These are phyloP conservation scores for Parambassis ranga DNA, from an alignment of 2,797 vertebrate species.

Conservation along the genomic window DNA sequence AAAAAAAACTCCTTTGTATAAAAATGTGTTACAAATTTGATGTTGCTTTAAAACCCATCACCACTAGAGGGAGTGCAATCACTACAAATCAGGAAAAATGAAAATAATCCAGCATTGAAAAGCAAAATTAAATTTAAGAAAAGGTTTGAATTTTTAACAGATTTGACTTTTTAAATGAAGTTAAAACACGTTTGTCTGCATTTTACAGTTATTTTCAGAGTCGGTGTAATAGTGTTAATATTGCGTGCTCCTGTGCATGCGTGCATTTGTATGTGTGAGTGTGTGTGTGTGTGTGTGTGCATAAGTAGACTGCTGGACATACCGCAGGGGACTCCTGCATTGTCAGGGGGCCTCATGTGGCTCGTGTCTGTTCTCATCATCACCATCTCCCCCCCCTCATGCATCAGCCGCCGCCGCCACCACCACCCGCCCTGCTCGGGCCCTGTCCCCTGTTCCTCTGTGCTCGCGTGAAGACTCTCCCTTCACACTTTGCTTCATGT, in stretches of 20 bases:
- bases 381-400: conserved; percentile 57
- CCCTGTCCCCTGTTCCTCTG: conserved; percentile 47
- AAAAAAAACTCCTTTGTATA: not conserved
- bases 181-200: not conserved
- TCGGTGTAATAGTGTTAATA: not conserved
- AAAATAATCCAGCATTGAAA: not conserved
- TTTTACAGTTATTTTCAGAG: not conserved
- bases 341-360: conserved; percentile 84
- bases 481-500: conserved; percentile 66
- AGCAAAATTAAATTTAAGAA: not conserved
- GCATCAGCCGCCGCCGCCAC: conserved; percentile 53
- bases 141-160: not conserved
- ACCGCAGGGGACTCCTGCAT: conserved; percentile 72
- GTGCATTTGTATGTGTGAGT: conserved; percentile 6
- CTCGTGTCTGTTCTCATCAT: conserved; percentile 84
- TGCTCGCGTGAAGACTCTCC: conserved; percentile 61
- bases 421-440: conserved; percentile 51
- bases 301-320: conserved; percentile 62
- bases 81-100: conserved; percentile 45
- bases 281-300: conserved; percentile 22
- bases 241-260: conserved; percentile 32
- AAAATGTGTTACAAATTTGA: not conserved
- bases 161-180: not conserved
- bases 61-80: conserved; percentile 77
- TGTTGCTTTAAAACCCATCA: conserved; percentile 6